Evolutionary conservation across 1,140 invertebrate genomes (phyloP), one percentile per base, ranked within the genome.

Genomic region (Ostrea edulis): DNA sequence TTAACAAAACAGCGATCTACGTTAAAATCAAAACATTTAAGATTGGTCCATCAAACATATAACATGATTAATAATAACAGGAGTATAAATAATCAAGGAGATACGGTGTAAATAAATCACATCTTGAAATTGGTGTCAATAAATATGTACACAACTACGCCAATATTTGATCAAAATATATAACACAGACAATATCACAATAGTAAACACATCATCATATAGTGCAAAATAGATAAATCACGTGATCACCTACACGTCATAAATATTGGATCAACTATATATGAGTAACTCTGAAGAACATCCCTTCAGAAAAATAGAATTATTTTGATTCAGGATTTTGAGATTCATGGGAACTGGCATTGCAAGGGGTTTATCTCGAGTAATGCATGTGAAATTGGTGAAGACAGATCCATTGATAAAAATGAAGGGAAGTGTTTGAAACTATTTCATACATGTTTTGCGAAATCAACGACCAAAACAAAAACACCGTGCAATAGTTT

Each of bases 181-280:
- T 77, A 22, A 77, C 22, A 77, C 22, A 29, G 68, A 77, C 68
- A 77, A 29, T 77, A 77, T 77, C 68, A 77, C 68, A 77, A 77
- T 77, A 29, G 12, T 77, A 77, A 77, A 77, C 68, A 77, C 68
- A 77, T 29, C 25, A 77, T 77, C 9, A 25, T 77, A 14, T 12
- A 77, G 29, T 77, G 22, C 25, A 77, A 77, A 20, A 29, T 35
- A 77, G 12, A 14, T 35, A 77, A 77, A 35, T 77, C 14, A 35
- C 2, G 68, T 25, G 68, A 77, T 29, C 35, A 25, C 9, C 35
- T 35, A n/a, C 58, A 20, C 0, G 35, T 29, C 68, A 62, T 62
- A 77, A 77, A 77, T 77, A 77, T 25, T 77, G 68, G 12, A 29
- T 29, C 29, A 3, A 35, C 9, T 14, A 29, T 77, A 11, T 29